phyloP scores from a whole-genome alignment of 2,888 invertebrate genomes.

The Esperia sulphurella region DNA sequence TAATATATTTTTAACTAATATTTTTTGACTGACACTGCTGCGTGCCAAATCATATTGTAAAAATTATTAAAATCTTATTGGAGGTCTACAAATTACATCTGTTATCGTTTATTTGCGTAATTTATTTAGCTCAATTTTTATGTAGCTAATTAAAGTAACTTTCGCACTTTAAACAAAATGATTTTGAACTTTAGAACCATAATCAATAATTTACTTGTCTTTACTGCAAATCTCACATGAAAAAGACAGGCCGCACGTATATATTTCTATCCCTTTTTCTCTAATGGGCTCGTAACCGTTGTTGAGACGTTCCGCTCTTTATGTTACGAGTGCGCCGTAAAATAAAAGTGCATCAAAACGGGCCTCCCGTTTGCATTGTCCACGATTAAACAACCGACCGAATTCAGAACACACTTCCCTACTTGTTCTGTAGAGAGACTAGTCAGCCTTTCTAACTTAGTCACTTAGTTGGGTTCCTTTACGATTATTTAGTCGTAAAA shows the following conservation, averaged over 20 bases:
- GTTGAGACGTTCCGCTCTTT: constrained; percentile 74
- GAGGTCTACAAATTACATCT: no score
- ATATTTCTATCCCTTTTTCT: constrained; percentile 34
- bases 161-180: no score
- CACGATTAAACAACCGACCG: constrained; percentile 58
- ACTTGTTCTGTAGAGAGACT: constrained; percentile 21
- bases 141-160: no score
- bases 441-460: constrained; percentile 39
- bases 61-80: no score
- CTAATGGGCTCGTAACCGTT: constrained; percentile 55
- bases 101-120: no score
- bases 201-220: no score
- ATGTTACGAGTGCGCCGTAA: constrained; percentile 75
- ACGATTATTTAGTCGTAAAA: constrained; percentile 81
- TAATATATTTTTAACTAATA: no score
- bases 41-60: no score
- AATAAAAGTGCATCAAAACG: constrained; percentile 77
- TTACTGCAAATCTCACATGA: constrained; percentile 23
- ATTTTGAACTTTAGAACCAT: no score
- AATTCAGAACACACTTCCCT: constrained; percentile 31
- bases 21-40: no score
- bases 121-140: no score
- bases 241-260: constrained; percentile 26
- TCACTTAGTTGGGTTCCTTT: constrained; percentile 69
- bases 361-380: constrained; percentile 73